These are phyloP conservation scores for Eupithecia dodoneata DNA, from an alignment of 2,888 invertebrate species.

Conservation along the genomic window DNA sequence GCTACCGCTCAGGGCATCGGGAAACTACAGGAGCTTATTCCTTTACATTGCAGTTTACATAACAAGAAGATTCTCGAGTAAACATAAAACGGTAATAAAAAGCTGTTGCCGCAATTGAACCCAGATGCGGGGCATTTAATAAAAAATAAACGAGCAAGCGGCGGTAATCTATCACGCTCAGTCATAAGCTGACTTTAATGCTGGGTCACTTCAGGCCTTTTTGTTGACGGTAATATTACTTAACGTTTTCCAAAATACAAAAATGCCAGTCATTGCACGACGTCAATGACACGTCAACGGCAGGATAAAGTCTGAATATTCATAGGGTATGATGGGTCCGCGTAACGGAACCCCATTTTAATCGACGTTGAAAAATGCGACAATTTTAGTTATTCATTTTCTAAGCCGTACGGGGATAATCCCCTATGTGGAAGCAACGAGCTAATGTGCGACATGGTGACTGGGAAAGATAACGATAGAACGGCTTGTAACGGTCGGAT, in stretches of 20 bases:
- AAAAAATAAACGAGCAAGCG: constrained; percentile 75
- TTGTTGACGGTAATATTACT: constrained; percentile 81
- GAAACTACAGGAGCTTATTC: constrained; percentile 43
- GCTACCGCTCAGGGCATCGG: constrained; percentile 37
- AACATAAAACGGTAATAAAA: constrained; percentile 65
- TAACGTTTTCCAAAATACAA: constrained; percentile 67
- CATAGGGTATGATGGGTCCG: constrained; percentile 41
- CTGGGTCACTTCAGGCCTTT: constrained; percentile 81
- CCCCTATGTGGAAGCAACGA: not conserved
- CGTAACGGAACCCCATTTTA: constrained; percentile 52
- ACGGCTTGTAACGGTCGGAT: constrained; percentile 8
- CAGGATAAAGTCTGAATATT: constrained; percentile 70
- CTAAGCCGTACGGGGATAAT: constrained; percentile 19
- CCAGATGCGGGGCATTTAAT: constrained; percentile 76
- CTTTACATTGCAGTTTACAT: constrained; percentile 48
- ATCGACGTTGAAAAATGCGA: constrained; percentile 55
- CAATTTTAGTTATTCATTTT: constrained; percentile 44
- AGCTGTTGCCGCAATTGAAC: constrained; percentile 75
- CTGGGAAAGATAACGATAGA: constrained; percentile 16
- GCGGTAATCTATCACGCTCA: constrained; percentile 80
- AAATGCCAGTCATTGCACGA: constrained; percentile 69
- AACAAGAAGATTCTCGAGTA: constrained; percentile 52
- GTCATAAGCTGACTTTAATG: constrained; percentile 83
- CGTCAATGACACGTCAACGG: constrained; percentile 72
- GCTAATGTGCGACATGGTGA: constrained; percentile 16